Base-by-base conservation (phyloP, 2,888 invertebrate species). In the Hylaea fasciaria region DNA sequence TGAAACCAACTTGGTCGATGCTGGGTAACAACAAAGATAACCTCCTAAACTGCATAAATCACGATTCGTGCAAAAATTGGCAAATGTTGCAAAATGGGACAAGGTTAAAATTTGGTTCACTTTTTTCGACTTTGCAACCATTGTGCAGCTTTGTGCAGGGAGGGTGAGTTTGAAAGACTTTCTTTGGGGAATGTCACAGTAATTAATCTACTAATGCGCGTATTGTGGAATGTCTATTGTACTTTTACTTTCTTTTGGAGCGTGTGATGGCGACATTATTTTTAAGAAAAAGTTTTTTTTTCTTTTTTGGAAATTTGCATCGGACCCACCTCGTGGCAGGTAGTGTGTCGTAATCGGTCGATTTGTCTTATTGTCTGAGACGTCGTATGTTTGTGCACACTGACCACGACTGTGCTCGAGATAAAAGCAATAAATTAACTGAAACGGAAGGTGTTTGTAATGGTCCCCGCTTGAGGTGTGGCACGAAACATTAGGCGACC, bases 351-450 rank as follows among this genome's bases (percentile, higher is more conserved):
- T 90, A 91, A 91, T 91, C 91, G 88, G 82, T 74, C 87, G 86
- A 91, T 92, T 91, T 91, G 92, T 92, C 91, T 91, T 88, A 86
- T 89, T 89, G 88, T 89, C 87, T 78, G 86, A 83, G 83, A 84
- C 84, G 89, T 88, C 86, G 84, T 89, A 85, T 90, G 87, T 89
- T 89, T 88, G 88, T 89, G 86, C 79, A 81, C 89, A 81, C 80
- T 85, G 86, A 87, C 90, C 91, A 87, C 89, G 84, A 84, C 88
- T 81, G 78, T 85, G 85, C 81, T 80, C 83, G 84, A 91, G 91
- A 91, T 92, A 91, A 91, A 88, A 86, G 83, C 82, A 84, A 92
- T 92, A 92, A 91, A 91, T 92, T 85, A 87, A 81, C 73, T 73
- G 81, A 85, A 88, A 88, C 91, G 86, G 91, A 89, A 92, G 90